phyloP scores from a whole-genome alignment of 2,888 invertebrate species.

The Aradus depressus region DNA sequence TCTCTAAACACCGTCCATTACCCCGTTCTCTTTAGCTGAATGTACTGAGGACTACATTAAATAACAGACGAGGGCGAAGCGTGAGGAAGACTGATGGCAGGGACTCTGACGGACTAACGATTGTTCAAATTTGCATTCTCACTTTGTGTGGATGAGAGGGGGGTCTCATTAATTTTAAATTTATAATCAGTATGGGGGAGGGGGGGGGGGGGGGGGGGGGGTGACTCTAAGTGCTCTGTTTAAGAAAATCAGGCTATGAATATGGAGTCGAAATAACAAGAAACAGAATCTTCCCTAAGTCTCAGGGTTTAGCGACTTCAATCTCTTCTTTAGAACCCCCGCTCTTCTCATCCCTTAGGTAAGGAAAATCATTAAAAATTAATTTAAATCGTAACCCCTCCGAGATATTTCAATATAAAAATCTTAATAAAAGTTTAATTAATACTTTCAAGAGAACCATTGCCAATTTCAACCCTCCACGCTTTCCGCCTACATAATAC shows the following conservation, averaged over 20 bases:
- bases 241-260: slow-evolving; percentile 17
- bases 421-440: not conserved
- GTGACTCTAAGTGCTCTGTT: slow-evolving; percentile 14
- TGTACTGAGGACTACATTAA: too few species aligned
- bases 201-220: too few species aligned
- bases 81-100: not conserved
- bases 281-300: too few species aligned
- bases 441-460: too few species aligned
- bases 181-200: slow-evolving; percentile 14
- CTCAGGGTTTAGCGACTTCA: too few species aligned
- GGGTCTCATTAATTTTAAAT: slow-evolving; percentile 13
- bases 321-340: too few species aligned
- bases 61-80: not conserved
- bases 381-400: not conserved
- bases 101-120: not conserved
- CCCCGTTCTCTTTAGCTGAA: too few species aligned
- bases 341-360: not conserved
- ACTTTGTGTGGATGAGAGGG: too few species aligned
- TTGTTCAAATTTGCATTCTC: slow-evolving; percentile 2
- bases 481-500: too few species aligned
- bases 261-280: slow-evolving; percentile 12
- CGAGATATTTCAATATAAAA: not conserved
- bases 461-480: too few species aligned
- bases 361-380: not conserved
- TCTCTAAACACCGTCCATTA: too few species aligned